Evolutionary conservation across 2,797 vertebrate species (phyloP), one percentile per base, ranked within the genome.

Genomic region (Neosilurus mollespiculum): DNA sequence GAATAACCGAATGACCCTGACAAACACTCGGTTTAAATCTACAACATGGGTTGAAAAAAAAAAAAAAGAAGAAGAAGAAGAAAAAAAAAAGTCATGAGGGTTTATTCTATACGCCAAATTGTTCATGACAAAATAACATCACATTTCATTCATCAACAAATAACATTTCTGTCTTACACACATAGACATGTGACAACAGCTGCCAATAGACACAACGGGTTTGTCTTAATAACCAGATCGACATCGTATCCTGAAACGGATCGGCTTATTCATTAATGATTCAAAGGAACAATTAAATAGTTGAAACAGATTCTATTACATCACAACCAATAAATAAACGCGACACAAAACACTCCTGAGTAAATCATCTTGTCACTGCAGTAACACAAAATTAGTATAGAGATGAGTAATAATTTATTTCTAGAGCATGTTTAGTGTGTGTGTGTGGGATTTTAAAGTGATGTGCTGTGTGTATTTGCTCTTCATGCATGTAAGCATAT

Each of bases 401-500:
- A 51, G 61, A 53, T 78, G 61, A 65, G 14, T 26, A 78, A 78
- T 9, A 8, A 90, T 88, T 81, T 89, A 90, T 91, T 92, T 89
- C 65, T 81, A 87, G 85, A 85, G 81, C n/a, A 30, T 15, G 37
- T 43, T 43, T 2, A 43, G 37, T 43, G 66, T 37, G 59, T 56
- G 72, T 43, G 37, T 43, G 37, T 43, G 37, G 49, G 67, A 34
- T 15, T 69, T 56, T 81, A 70, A 59, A 51, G 49, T 26, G 20
- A 61, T 24, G 43, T 53, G 65, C 58, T 9, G 77, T 71, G 65
- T 37, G 16, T 59, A 61, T 84, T 82, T 82, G 82, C 84, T 85
- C 78, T 77, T 82, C 51, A 84, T 84, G 78, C 67, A 87, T 85
- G 70, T 67, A 81, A 76, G 90, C 89, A 91, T 86, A 87, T 89